phyloP scores from a whole-genome alignment of 2,113 vertebrate species.

The Hydropotes inermis region DNA sequence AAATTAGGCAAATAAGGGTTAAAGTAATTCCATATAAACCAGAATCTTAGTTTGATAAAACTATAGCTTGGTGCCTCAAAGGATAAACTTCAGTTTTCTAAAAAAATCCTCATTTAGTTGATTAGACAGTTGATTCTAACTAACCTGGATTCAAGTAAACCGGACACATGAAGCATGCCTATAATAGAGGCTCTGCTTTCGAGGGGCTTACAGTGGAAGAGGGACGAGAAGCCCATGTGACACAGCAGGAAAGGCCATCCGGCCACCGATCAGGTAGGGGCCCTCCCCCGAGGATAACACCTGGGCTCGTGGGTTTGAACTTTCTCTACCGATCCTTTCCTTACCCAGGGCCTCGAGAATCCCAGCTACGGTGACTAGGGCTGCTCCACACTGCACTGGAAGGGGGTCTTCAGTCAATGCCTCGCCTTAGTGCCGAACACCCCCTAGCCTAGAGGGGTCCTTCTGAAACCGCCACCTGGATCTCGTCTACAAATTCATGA shows the following conservation, averaged over 20 bases:
- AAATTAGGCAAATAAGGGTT: slow-evolving; percentile 15
- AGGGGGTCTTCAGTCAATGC: background rate
- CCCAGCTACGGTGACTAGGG: background rate
- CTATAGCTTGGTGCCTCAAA: background rate
- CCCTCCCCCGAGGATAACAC: background rate
- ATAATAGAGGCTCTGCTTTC: background rate
- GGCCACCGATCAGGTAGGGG: background rate
- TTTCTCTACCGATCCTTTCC: background rate
- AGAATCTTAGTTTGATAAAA: slow-evolving; percentile 34
- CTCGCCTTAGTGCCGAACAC: background rate
- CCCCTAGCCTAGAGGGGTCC: background rate
- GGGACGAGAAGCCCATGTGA: background rate
- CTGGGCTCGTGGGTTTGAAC: background rate
- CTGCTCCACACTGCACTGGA: background rate
- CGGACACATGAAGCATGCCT: background rate
- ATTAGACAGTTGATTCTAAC: slow-evolving; percentile 7
- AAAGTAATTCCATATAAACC: slow-evolving; percentile 36
- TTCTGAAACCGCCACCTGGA: background rate
- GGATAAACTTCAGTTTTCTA: slow-evolving; percentile 20
- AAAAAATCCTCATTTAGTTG: background rate
- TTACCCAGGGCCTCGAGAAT: background rate
- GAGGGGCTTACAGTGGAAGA: background rate
- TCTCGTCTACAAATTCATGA: slow-evolving; percentile 1
- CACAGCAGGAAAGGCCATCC: background rate
- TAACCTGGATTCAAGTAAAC: background rate